phyloP scores from a whole-genome alignment of 2,797 vertebrate species.

The Brachyrhaphis roseni region DNA sequence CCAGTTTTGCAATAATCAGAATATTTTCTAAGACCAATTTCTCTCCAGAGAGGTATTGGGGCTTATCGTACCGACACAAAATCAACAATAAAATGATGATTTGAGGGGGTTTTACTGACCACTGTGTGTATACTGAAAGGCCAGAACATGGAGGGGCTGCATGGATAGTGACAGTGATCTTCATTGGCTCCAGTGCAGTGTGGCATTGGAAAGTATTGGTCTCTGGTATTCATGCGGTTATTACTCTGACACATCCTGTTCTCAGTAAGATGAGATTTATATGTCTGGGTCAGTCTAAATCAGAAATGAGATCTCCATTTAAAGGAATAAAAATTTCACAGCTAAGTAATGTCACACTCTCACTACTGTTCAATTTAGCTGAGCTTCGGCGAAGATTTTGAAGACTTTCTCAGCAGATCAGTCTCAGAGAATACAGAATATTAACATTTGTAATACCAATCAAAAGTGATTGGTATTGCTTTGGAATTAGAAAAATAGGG shows the following conservation, averaged over 20 bases:
- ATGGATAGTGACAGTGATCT: background rate
- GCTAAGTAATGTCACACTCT: background rate
- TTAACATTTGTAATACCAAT: background rate
- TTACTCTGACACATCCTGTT: background rate
- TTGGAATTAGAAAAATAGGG: conserved; percentile 7
- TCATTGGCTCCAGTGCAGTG: background rate
- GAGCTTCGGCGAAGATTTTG: background rate
- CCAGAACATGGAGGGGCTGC: background rate
- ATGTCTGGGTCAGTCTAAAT: background rate
- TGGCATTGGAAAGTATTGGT: background rate
- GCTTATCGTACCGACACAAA: background rate
- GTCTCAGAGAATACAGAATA: background rate
- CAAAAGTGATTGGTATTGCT: background rate
- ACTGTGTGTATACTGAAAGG: background rate
- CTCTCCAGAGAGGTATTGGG: background rate
- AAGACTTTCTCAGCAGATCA: background rate
- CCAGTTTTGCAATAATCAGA: background rate
- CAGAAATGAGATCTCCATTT: conserved; percentile 1
- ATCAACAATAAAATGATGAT: background rate
- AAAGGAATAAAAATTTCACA: background rate
- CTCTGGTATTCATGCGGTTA: background rate
- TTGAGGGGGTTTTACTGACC: background rate
- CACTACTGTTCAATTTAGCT: background rate
- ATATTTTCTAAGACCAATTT: background rate
- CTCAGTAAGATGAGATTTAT: background rate